Conservation (phyloP, 2,888 invertebrate species). For the Mactromeris polynyma region DNA sequence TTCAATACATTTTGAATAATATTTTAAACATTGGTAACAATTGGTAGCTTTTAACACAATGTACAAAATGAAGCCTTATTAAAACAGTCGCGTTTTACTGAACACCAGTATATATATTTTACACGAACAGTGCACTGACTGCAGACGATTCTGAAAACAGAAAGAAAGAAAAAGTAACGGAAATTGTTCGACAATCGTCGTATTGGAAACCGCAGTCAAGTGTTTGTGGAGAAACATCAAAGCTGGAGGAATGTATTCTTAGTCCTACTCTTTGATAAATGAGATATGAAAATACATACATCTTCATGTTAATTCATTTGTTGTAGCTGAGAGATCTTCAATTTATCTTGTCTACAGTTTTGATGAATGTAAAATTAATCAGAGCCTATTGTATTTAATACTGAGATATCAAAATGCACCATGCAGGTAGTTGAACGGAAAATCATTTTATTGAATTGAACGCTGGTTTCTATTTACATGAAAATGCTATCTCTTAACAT, state of each 20-base stretch:
- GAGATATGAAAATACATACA: neutral
- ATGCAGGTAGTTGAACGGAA: neutral
- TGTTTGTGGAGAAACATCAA: neutral
- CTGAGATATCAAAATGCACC: neutral
- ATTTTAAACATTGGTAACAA: too few relatives aligned
- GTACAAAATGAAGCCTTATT: too few relatives aligned
- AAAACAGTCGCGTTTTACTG: too few relatives aligned
- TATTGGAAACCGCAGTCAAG: neutral
- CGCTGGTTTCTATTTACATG: neutral
- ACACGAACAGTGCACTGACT: too few relatives aligned
- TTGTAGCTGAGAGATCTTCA: neutral
- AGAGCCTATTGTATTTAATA: neutral
- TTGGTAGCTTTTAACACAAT: too few relatives aligned
- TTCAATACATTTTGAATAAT: too few relatives aligned
- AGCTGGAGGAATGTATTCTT: neutral
- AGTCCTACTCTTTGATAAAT: slow-evolving; percentile 4
- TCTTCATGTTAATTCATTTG: slow-evolving; percentile 7
- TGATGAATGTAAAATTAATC: neutral
- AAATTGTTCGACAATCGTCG: neutral
- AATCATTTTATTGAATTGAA: slow-evolving; percentile 13
- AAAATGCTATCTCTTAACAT: neutral
- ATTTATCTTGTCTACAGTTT: neutral
- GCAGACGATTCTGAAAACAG: too few relatives aligned
- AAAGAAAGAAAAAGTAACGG: neutral
- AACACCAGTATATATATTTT: too few relatives aligned